Percentiles rank a stretch among this genome's conserved stretches.
Evolutionary conservation across 1,140 invertebrate genomes (phyloP).

Genomic region (Cyphomyrmex costatus): DNA sequence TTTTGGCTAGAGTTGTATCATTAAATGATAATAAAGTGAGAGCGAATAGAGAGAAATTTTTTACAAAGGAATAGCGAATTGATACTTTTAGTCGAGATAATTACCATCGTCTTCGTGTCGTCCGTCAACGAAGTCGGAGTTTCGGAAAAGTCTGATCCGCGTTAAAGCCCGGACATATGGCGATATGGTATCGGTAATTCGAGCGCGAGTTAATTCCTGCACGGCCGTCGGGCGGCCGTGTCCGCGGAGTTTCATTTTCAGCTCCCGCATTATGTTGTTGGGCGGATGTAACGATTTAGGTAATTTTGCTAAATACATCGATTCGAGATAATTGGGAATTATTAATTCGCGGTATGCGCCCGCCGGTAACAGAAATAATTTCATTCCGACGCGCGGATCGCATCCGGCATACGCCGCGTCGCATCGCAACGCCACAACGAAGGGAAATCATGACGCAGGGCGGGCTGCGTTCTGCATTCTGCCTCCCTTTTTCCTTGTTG

Average conservation of each 20-base stretch:
- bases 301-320: conserved; percentile 69
- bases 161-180: conserved; percentile 49
- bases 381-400: conserved; percentile 63
- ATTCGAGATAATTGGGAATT: conserved; percentile 69
- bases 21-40: neutral
- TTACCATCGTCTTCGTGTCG: neutral
- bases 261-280: conserved; percentile 67
- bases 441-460: conserved; percentile 59
- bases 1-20: no score
- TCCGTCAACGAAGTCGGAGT: neutral
- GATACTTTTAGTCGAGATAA: neutral
- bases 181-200: conserved; percentile 56
- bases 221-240: conserved; percentile 28
- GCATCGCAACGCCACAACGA: conserved; percentile 46
- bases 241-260: conserved; percentile 67
- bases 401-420: conserved; percentile 60
- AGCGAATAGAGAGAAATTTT: neutral
- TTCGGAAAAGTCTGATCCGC: conserved; percentile 40
- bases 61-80: neutral
- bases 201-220: conserved; percentile 54
- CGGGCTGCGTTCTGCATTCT: conserved; percentile 15
- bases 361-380: conserved; percentile 66
- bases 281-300: conserved; percentile 68
- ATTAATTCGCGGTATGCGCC: conserved; percentile 66
- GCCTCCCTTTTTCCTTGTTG: conserved; percentile 63